Evolutionary conservation across 2,888 invertebrate species (phyloP).

Genomic region (Aporophyla lueneburgensis): DNA sequence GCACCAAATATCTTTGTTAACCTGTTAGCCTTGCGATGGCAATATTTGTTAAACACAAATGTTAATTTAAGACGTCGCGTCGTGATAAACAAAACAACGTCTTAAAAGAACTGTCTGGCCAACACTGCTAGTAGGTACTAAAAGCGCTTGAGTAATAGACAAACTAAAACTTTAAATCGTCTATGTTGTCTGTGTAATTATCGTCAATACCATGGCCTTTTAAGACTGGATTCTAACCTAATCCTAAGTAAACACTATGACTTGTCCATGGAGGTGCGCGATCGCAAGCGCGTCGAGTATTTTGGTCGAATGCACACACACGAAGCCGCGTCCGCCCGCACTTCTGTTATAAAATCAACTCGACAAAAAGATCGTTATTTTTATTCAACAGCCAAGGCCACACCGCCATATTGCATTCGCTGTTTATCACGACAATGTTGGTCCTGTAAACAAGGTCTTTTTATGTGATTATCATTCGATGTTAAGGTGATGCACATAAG

Average conservation of each 20-base stretch:
- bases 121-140: conserved; percentile 76
- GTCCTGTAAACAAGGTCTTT: conserved; percentile 84
- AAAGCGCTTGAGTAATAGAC: conserved; percentile 78
- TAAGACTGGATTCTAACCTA: conserved; percentile 39
- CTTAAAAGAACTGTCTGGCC: conserved; percentile 62
- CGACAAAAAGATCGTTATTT: conserved; percentile 89
- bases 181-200: conserved; percentile 55
- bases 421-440: conserved; percentile 77
- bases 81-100: conserved; percentile 70
- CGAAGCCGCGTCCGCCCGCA: conserved; percentile 71
- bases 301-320: conserved; percentile 69
- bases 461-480: conserved; percentile 63
- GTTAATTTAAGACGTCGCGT: conserved; percentile 70
- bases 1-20: conserved; percentile 63
- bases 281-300: conserved; percentile 61
- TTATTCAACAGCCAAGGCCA: conserved; percentile 86
- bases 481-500: conserved; percentile 40
- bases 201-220: conserved; percentile 59
- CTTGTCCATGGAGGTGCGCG: conserved; percentile 48
- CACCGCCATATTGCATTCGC: conserved; percentile 86
- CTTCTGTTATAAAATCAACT: conserved; percentile 84
- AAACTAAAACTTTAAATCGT: conserved; percentile 53
- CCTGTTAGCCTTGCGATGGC: conserved; percentile 73
- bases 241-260: conserved; percentile 58
- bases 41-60: conserved; percentile 81